Base-by-base conservation (phyloP, 2,113 vertebrate genomes). In the Xenopus borealis region DNA sequence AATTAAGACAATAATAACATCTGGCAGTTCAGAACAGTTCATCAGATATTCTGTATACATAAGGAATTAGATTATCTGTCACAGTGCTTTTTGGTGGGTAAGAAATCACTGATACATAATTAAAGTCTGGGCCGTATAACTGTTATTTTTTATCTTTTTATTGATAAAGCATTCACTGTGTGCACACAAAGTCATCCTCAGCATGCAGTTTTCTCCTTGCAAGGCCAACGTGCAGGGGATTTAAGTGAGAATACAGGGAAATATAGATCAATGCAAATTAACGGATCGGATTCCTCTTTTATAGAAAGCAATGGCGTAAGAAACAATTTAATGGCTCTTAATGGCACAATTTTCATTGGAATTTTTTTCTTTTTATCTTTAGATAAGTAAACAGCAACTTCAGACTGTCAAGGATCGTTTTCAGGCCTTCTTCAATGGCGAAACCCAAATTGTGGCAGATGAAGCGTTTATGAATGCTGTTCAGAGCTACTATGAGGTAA, bases 401-500 rank as follows among this genome's bases (percentile, higher is more conserved):
- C 97, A 99, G 85, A 95, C 94, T 0, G 95, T 97, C 74, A 98
- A 98, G 83, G 97, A 99, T 73, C 95, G 94, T 50, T 99, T 99
- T 85, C 95, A 98, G 86, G 91, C 96, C 6, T 99, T 99, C 81
- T 94, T 99, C 62, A 96, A 89, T 0, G 97, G 97, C 83, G 97
- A 99, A 40, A 99, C 97, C 0, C 97, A 99, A 87, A 98, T 99
- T 14, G 96, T 99, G 79, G 97, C 97, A 2, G 97, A 99, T 1
- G 97, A 99, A 85, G 97, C 97, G 2, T 99, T 99, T 85, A 98
- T 98, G 90, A 99, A 99, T 0, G 97, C 97, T 0, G 96, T 99
- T 62, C 97, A 99, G 90, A 99, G 97, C 85, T 99, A 99, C 88
- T 99, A 96, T 0, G 97, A 99, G 88, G 97, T 98, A 87, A 89